These are phyloP conservation scores for Pocota personata DNA, from an alignment of 2,888 invertebrate species.

Conservation along the genomic window DNA sequence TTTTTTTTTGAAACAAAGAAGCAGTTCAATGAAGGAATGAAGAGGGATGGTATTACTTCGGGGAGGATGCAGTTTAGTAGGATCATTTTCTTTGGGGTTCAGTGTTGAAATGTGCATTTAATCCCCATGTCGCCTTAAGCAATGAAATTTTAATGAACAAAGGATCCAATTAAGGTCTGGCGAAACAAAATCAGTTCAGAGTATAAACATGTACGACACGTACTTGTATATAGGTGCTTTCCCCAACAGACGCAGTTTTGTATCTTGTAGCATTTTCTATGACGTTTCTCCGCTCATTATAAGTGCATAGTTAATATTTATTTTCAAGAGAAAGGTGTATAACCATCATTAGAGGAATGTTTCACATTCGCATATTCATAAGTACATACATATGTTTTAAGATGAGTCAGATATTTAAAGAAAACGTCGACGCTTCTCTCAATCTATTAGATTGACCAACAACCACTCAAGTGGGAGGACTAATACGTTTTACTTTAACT, in stretches of 20 bases:
- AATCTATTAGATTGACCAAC: background rate
- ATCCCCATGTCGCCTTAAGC: background rate
- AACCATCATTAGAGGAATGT: background rate
- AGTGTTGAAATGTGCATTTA: background rate
- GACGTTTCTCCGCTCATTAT: background rate
- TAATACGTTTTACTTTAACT: background rate
- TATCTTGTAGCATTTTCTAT: background rate
- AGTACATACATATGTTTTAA: no score
- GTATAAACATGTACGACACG: no score
- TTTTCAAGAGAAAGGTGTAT: background rate
- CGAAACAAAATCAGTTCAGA: background rate
- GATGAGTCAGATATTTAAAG: background rate
- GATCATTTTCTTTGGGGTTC: background rate
- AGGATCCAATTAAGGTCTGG: slow-evolving; percentile 2
- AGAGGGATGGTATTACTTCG: background rate
- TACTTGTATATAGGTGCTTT: no score
- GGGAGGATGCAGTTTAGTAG: background rate
- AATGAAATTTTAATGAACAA: background rate
- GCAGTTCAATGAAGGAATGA: background rate
- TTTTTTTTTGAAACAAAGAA: no score
- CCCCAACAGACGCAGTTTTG: background rate
- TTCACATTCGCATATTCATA: no score
- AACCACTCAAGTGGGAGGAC: background rate
- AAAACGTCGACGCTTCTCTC: background rate
- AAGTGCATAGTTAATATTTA: background rate